Evolutionary conservation across 1,140 invertebrate species (phyloP).

Genomic region (Uloborus diversus): DNA sequence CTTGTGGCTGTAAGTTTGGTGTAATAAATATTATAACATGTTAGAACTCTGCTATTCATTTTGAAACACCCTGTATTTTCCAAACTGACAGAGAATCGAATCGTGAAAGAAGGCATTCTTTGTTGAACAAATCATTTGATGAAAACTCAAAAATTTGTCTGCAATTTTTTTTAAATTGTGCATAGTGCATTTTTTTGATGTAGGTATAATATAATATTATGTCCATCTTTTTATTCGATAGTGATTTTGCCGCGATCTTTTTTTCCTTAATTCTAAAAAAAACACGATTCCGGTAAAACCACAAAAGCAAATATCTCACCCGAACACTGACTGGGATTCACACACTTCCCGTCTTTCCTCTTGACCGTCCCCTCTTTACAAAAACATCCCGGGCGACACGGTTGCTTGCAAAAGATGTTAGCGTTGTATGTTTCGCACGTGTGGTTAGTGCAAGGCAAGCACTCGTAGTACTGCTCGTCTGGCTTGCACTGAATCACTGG

Average conservation of each 20-base stretch:
- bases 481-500: neutral
- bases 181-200: too few relatives aligned
- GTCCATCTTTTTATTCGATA: too few relatives aligned
- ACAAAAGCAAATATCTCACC: neutral
- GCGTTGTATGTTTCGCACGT: conserved; percentile 1
- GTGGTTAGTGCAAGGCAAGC: neutral
- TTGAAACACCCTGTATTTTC: too few relatives aligned
- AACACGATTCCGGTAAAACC: neutral
- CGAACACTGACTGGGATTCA: neutral
- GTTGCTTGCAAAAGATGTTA: neutral
- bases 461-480: conserved; percentile 22
- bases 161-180: too few relatives aligned
- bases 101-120: too few relatives aligned
- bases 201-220: too few relatives aligned
- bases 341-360: conserved; percentile 5
- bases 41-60: too few relatives aligned
- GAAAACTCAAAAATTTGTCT: too few relatives aligned
- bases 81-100: too few relatives aligned
- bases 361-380: conserved; percentile 14
- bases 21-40: too few relatives aligned
- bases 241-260: neutral
- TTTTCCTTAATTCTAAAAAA: neutral
- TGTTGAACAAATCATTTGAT: too few relatives aligned
- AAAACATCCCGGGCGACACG: neutral
- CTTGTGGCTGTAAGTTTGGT: too few relatives aligned